A percentile compares a stretch with the other conserved stretches of the same genome.
Conservation (phyloP, 2,888 invertebrate genomes). For the Desoria tigrina region DNA sequence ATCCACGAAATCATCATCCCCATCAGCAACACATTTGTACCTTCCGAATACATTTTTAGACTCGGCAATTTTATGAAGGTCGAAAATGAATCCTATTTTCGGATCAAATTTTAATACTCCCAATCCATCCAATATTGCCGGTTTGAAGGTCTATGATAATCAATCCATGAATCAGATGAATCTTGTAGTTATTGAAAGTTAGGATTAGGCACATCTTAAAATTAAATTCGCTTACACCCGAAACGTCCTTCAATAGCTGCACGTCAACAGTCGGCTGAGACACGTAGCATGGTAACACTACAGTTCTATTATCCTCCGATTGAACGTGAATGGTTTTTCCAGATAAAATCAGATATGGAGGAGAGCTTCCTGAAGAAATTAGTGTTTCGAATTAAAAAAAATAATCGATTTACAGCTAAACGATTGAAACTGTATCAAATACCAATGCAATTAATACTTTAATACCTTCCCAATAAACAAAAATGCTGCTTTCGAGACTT, state of each 20-base stretch:
- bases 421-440: too few relatives aligned
- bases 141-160: too few relatives aligned
- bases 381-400: not conserved
- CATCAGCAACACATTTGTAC: slow-evolving; percentile 31
- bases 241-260: slow-evolving; percentile 20
- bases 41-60: slow-evolving; percentile 15
- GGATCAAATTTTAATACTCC: slow-evolving; percentile 25
- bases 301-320: slow-evolving; percentile 13
- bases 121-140: too few relatives aligned
- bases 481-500: slow-evolving; percentile 20
- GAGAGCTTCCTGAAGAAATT: slow-evolving; percentile 36
- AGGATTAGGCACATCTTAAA: not conserved
- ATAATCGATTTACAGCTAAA: not conserved
- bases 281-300: slow-evolving; percentile 35
- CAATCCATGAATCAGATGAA: too few relatives aligned
- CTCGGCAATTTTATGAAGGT: slow-evolving; percentile 1
- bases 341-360: slow-evolving; percentile 30
- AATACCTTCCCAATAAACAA: slow-evolving; percentile 43
- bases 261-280: slow-evolving; percentile 28
- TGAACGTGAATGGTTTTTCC: slow-evolving; percentile 30
- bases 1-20: slow-evolving; percentile 28
- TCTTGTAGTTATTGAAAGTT: too few relatives aligned
- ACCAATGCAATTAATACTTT: slow-evolving; percentile 9
- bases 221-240: slow-evolving; percentile 13
- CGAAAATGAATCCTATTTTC: slow-evolving; percentile 31